phyloP scores from a whole-genome alignment of 2,888 invertebrate genomes.

The Melangyna quadrimaculata region DNA sequence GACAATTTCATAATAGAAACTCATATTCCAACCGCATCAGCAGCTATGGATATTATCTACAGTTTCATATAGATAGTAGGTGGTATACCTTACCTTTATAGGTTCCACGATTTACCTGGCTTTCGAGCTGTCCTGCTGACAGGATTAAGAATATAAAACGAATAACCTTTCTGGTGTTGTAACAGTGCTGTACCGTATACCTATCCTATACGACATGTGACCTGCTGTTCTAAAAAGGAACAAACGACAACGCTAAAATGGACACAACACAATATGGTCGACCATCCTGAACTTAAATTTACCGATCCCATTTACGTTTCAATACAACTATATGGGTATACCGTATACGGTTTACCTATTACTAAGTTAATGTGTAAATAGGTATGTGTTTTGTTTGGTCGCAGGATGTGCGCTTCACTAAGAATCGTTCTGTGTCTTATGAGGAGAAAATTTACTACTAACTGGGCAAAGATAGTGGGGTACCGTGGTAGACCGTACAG shows the following conservation, averaged over 20 bases:
- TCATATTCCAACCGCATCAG: slow-evolving; percentile 43
- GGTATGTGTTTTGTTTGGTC: slow-evolving; percentile 32
- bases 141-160: slow-evolving; percentile 43
- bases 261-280: slow-evolving; percentile 52
- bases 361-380: slow-evolving; percentile 61
- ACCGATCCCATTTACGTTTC: slow-evolving; percentile 49
- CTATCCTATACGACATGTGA: background rate
- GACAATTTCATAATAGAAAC: slow-evolving; percentile 55
- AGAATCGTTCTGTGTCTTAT: slow-evolving; percentile 20
- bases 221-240: slow-evolving; percentile 44
- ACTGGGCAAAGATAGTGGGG: slow-evolving; percentile 5
- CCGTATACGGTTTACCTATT: no score
- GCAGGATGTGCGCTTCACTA: slow-evolving; percentile 4
- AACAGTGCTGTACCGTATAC: background rate
- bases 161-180: slow-evolving; percentile 13
- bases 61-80: background rate
- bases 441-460: slow-evolving; percentile 40
- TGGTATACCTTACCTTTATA: background rate
- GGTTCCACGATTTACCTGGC: slow-evolving; percentile 11
- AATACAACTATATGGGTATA: background rate
- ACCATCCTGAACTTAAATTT: slow-evolving; percentile 62
- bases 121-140: slow-evolving; percentile 7
- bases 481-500: background rate
- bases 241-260: slow-evolving; percentile 36
- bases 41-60: background rate